Evolutionary conservation across 2,797 vertebrate species (phyloP).

Genomic region (Helicolenus hilgendorfi): DNA sequence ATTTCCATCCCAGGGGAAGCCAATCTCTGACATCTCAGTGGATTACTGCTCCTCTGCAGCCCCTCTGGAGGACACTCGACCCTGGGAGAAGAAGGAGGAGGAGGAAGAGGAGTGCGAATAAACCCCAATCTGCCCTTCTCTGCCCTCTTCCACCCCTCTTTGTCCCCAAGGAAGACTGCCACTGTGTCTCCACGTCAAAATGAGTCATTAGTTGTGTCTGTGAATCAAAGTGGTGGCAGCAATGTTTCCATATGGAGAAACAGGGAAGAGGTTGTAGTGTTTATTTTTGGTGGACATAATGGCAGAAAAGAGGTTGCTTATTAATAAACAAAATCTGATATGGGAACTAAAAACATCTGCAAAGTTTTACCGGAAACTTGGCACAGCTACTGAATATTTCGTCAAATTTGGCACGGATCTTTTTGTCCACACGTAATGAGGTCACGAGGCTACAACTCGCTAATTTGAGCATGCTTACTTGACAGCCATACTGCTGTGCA

Average conservation of each 20-base stretch:
- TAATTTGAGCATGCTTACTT: constrained; percentile 6
- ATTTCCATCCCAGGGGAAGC: constrained; percentile 63
- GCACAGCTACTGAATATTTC: neutral
- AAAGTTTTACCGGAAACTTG: constrained; percentile 8
- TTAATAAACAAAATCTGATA: neutral
- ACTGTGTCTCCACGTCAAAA: constrained; percentile 69
- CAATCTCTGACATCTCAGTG: constrained; percentile 66
- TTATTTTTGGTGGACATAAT: constrained; percentile 25
- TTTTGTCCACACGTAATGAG: constrained; percentile 36
- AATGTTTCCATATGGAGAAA: constrained; percentile 54
- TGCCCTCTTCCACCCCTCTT: constrained; percentile 45
- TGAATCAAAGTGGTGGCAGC: constrained; percentile 71
- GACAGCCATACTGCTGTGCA: constrained; percentile 2
- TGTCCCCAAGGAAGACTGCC: constrained; percentile 71
- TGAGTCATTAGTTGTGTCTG: constrained; percentile 69
- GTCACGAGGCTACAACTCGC: constrained; percentile 16
- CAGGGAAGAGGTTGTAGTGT: constrained; percentile 8
- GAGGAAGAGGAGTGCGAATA: constrained; percentile 62
- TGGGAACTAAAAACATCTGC: constrained; percentile 18
- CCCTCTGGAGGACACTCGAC: constrained; percentile 63
- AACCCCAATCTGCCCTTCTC: constrained; percentile 56
- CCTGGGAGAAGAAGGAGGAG: constrained; percentile 61
- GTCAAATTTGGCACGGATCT: neutral
- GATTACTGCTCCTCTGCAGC: constrained; percentile 58
- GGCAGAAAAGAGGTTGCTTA: neutral